Percentiles rank a stretch among this genome's conserved stretches.
phyloP scores from a whole-genome alignment of 2,113 vertebrate species.

The Podarcis cretensis region DNA sequence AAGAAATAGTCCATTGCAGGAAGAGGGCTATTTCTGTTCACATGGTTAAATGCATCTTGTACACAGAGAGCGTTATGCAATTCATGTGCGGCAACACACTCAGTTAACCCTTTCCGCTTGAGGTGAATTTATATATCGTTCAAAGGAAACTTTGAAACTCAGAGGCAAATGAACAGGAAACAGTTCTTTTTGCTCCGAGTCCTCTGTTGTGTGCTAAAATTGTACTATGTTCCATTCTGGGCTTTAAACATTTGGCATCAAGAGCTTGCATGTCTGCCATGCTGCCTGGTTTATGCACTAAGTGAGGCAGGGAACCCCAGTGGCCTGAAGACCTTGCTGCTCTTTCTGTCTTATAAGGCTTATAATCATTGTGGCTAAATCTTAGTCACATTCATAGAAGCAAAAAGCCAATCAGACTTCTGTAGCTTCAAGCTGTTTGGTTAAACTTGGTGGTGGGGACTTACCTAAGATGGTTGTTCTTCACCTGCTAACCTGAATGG shows the following conservation, averaged over 20 bases:
- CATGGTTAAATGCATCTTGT: neutral
- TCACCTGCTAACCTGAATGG: too few species aligned
- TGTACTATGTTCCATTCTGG: constrained; percentile 41
- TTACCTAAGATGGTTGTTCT: too few species aligned
- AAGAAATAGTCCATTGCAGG: neutral
- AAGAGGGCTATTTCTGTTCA: neutral
- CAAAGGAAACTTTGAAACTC: constrained; percentile 76
- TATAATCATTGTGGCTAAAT: too few species aligned
- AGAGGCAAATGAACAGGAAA: constrained; percentile 78
- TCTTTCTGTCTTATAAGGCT: too few species aligned
- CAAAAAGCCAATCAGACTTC: too few species aligned
- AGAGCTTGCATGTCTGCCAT: neutral
- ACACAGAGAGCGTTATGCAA: constrained; percentile 27
- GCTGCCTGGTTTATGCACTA: neutral
- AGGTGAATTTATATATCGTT: constrained; percentile 37
- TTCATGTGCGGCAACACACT: constrained; percentile 48
- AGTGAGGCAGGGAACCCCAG: too few species aligned
- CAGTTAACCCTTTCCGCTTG: constrained; percentile 69
- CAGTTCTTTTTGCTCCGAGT: constrained; percentile 52
- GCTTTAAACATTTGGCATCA: constrained; percentile 1
- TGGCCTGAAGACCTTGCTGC: too few species aligned
- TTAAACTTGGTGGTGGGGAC: too few species aligned
- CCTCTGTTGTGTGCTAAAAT: constrained; percentile 71
- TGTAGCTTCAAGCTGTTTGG: too few species aligned
- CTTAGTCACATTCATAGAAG: too few species aligned